These are phyloP conservation scores for Chaetogeoica ovagalla DNA, from an alignment of 2,888 invertebrate genomes.

Conservation along the genomic window DNA sequence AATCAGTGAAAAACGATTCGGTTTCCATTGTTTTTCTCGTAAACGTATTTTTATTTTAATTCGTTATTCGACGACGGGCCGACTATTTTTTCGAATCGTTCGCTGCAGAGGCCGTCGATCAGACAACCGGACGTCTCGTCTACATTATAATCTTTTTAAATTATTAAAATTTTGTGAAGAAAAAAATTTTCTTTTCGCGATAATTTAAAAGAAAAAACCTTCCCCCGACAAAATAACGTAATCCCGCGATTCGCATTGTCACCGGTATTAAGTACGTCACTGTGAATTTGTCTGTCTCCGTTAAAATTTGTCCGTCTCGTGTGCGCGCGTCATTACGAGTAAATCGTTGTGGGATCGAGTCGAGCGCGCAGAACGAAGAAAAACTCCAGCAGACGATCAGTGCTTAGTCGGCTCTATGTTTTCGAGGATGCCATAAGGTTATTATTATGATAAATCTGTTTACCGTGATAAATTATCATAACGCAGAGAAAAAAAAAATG, in stretches of 20 bases:
- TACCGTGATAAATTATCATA: background rate
- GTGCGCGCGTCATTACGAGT: background rate
- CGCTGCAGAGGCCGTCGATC: too few relatives aligned
- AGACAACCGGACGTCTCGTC: too few relatives aligned
- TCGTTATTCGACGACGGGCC: too few relatives aligned
- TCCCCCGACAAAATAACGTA: background rate
- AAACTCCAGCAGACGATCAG: background rate
- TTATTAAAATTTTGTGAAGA: background rate
- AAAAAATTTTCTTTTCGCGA: background rate
- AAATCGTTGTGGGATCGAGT: slow-evolving; percentile 2
- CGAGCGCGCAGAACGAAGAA: background rate
- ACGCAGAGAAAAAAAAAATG: too few relatives aligned
- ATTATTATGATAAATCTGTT: background rate
- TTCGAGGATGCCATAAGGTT: background rate
- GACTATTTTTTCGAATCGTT: too few relatives aligned
- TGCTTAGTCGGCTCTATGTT: background rate
- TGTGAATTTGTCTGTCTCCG: background rate
- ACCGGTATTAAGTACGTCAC: background rate
- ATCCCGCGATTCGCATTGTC: background rate
- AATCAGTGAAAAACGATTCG: too few relatives aligned
- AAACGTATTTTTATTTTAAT: too few relatives aligned
- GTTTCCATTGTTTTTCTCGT: too few relatives aligned
- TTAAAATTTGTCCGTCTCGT: slow-evolving; percentile 1
- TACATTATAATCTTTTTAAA: too few relatives aligned
- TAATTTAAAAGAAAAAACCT: slow-evolving; percentile 2